Evolutionary conservation across 2,797 vertebrate genomes (phyloP), one percentile per base, ranked within the genome.

Genomic region (Tinamus major): DNA sequence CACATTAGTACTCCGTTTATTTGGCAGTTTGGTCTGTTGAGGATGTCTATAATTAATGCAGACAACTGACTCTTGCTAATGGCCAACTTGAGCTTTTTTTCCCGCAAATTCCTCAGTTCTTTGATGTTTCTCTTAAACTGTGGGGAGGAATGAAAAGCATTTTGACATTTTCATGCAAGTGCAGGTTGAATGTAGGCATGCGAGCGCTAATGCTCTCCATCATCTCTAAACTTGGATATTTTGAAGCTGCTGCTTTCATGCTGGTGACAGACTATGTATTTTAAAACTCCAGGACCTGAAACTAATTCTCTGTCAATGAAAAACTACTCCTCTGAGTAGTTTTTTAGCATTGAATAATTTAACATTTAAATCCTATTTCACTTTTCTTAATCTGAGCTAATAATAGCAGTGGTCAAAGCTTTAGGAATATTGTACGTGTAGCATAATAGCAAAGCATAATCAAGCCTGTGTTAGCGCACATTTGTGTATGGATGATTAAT

Each of bases 1-100:
- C 87, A 79, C 49, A 80, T 89, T 62, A 81, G 23, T 6, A 14
- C 65, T 92, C 86, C 48, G 59, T 85, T 67, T 71, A 56, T 44
- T 64, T 83, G 74, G 51, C 75, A 91, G 58, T 82, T 59, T 49
- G n/a, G 55, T 84, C 61, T 84, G 62, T 67, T 87, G 55, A 44
- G 21, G 63, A 56, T 70, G 55, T 84, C 58, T 72, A 8, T 63
- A 81, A 77, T 87, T 67, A 79, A 82, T 77, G 68, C 74, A 89
- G 91, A 94, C 77, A 26, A 53, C 80, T 71, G 64, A 68, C 71
- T 94, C 81, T 86, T 90, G 83, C 80, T 96, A 89, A 92, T 85
- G 92, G 68, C 84, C 59, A 71, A 1, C 75, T 81, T 71, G 64
- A 75, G 51, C 11, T 10, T 0, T 27, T 91, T 79, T 55, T 67